phyloP scores from a whole-genome alignment of 2,888 invertebrate species.

The Palloptera scutellata region DNA sequence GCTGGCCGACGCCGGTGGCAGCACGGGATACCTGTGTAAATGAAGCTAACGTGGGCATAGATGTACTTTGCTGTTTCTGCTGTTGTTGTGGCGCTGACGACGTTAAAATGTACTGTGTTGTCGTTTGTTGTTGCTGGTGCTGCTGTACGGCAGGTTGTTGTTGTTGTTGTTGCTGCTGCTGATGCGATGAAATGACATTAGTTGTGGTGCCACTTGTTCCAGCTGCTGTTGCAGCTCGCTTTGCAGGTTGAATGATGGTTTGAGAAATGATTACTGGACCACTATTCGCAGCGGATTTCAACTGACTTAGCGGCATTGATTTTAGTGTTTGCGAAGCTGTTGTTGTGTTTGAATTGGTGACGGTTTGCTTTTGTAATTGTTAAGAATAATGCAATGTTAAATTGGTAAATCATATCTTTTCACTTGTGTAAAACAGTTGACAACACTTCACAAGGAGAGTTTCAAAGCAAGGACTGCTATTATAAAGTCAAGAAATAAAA shows the following conservation, averaged over 20 bases:
- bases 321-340: constrained; percentile 57
- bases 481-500: not conserved
- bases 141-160: constrained; percentile 39
- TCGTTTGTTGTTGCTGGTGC: constrained; percentile 38
- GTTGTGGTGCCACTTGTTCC: constrained; percentile 37
- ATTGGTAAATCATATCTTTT: not conserved
- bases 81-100: constrained; percentile 52
- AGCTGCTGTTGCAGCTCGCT: constrained; percentile 44
- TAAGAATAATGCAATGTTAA: constrained; percentile 39
- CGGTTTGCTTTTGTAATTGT: constrained; percentile 50
- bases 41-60: constrained; percentile 59
- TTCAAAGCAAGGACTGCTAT: too few relatives aligned
- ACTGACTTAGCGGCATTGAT: constrained; percentile 58
- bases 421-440: not conserved
- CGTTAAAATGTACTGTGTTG: constrained; percentile 58
- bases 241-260: constrained; percentile 63
- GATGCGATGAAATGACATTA: constrained; percentile 49
- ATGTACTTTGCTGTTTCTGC: constrained; percentile 43
- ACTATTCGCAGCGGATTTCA: constrained; percentile 59
- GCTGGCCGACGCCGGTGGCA: constrained; percentile 51
- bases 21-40: constrained; percentile 53
- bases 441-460: not conserved
- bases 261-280: constrained; percentile 63
- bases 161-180: constrained; percentile 46
- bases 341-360: constrained; percentile 42